Percentiles rank a stretch among this genome's conserved stretches.
Conservation (phyloP, 2,888 invertebrate genomes). For the Dynastes grantii region DNA sequence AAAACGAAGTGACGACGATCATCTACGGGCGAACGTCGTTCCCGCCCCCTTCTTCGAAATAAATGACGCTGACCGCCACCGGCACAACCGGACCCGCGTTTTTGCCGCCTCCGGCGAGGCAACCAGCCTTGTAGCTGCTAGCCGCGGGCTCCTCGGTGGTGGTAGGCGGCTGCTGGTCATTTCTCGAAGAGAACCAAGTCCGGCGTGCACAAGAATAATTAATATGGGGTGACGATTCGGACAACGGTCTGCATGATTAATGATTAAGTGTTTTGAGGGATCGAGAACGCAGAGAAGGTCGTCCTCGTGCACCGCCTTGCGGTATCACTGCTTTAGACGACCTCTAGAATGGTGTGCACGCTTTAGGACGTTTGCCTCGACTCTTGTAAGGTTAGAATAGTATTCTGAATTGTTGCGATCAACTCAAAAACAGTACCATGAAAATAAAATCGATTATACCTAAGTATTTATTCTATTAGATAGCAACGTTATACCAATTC, state of each 20-base stretch:
- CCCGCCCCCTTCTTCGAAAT: slow-evolving; percentile 32
- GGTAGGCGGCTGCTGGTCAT: slow-evolving; percentile 3
- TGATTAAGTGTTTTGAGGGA: slow-evolving; percentile 37
- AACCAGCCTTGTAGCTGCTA: background rate
- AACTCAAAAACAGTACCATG: no score
- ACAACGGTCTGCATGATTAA: slow-evolving; percentile 26
- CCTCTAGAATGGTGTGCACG: background rate
- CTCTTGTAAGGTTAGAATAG: no score
- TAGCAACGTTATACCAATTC: no score
- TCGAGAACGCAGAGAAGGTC: background rate
- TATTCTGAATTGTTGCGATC: no score
- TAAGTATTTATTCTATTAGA: no score
- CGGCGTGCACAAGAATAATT: slow-evolving; percentile 33
- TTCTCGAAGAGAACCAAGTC: background rate
- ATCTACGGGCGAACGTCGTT: background rate
- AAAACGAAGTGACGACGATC: slow-evolving; percentile 28
- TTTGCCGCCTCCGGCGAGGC: slow-evolving; percentile 21
- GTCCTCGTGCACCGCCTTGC: slow-evolving; percentile 14
- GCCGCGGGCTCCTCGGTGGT: background rate
- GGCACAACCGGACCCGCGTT: slow-evolving; percentile 21
- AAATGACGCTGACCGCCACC: slow-evolving; percentile 34
- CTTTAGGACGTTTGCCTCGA: no score
- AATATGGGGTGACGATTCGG: slow-evolving; percentile 41
- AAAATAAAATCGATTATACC: no score
- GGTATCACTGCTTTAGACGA: slow-evolving; percentile 23